A percentile compares a stretch with the other conserved stretches of the same genome.
phyloP scores from a whole-genome alignment of 2,113 vertebrate species.

The Vidua macroura region DNA sequence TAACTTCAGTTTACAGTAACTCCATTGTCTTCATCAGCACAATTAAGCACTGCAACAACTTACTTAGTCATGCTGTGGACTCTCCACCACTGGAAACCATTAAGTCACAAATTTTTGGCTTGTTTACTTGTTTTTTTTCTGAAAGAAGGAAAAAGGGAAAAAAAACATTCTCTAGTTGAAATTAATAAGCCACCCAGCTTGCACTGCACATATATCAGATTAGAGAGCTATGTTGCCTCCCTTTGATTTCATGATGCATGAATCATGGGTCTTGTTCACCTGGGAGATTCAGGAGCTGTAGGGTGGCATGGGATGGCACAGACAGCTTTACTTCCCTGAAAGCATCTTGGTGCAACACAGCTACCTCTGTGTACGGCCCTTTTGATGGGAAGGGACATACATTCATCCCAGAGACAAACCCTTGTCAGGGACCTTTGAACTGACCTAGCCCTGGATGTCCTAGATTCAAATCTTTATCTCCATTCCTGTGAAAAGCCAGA shows the following conservation, averaged over 20 bases:
- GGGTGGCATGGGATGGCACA: neutral
- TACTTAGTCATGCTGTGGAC: neutral
- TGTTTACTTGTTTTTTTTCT: neutral
- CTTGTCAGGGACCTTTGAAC: neutral
- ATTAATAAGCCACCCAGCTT: neutral
- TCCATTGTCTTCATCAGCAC: neutral
- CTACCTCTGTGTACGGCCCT: neutral
- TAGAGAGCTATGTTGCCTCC: neutral
- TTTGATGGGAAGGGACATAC: neutral
- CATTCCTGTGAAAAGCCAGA: neutral
- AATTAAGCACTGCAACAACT: neutral
- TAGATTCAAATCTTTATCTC: neutral
- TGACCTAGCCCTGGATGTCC: neutral
- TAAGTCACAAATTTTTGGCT: neutral
- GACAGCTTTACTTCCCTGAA: neutral
- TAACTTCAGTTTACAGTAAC: constrained; percentile 9
- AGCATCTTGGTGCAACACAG: neutral
- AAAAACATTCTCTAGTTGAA: neutral
- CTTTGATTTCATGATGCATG: neutral
- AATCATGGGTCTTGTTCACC: neutral
- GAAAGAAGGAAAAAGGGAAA: neutral
- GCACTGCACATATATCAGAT: neutral
- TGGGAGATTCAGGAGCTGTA: neutral
- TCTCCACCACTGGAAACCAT: neutral
- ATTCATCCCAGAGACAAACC: neutral